Percentiles rank a stretch among this genome's conserved stretches.
phyloP scores from a whole-genome alignment of 2,888 invertebrate species.

The Chironomus riparius region DNA sequence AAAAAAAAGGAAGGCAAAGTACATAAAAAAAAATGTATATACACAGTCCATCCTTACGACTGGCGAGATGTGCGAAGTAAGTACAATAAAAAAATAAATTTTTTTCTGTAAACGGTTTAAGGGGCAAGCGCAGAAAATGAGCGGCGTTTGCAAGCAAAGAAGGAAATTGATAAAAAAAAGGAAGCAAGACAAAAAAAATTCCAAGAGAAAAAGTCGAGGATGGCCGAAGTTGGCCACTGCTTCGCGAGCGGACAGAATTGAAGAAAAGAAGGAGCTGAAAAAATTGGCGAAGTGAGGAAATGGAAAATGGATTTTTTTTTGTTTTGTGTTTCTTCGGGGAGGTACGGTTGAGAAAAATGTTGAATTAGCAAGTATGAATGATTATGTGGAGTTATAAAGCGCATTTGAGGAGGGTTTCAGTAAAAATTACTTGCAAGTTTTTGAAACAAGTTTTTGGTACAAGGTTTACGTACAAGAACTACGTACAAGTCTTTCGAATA shows the following conservation, averaged over 20 bases:
- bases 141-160: neutral
- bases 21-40: neutral
- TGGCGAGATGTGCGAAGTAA: neutral
- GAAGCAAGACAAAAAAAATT: neutral
- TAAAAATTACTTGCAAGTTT: too few species aligned
- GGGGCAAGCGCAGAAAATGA: conserved; percentile 16
- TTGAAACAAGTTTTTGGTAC: too few species aligned
- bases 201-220: neutral
- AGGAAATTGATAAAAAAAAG: neutral
- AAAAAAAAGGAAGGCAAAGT: neutral
- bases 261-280: too few species aligned
- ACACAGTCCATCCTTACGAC: conserved; percentile 7
- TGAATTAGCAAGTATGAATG: too few species aligned
- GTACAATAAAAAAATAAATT: conserved; percentile 1
- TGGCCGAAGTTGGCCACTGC: neutral
- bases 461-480: too few species aligned
- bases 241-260: neutral
- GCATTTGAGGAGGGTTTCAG: too few species aligned
- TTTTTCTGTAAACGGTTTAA: conserved; percentile 9
- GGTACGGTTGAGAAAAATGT: too few species aligned
- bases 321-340: neutral
- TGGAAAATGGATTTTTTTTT: neutral
- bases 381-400: too few species aligned
- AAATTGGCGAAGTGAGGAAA: neutral
- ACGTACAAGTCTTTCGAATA: too few species aligned